Percentiles rank a stretch among this genome's conserved stretches.
Conservation (phyloP, 2,888 invertebrate genomes). For the Ophonus ardosiacus region DNA sequence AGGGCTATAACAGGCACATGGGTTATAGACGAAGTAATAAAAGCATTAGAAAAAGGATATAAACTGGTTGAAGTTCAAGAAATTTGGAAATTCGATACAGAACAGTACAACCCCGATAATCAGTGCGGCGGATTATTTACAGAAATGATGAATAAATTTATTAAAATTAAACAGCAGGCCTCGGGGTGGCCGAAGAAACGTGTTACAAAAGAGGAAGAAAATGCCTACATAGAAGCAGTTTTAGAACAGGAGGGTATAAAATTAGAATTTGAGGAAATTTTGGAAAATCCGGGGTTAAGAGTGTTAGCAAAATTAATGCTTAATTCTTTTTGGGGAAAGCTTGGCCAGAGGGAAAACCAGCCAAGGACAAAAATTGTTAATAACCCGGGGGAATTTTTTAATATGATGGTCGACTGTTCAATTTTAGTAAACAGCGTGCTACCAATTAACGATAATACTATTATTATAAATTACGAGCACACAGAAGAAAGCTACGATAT, state of each 20-base stretch:
- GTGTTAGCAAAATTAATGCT: neutral
- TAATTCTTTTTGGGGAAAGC: neutral
- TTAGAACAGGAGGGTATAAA: neutral
- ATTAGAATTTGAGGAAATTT: neutral
- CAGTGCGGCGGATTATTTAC: neutral
- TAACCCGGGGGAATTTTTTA: conserved; percentile 51
- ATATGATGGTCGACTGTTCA: conserved; percentile 62
- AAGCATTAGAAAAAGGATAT: conserved; percentile 69
- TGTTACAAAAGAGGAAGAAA: conserved; percentile 52
- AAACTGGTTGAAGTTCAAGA: conserved; percentile 68
- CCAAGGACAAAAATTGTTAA: conserved; percentile 67
- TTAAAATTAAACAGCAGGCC: neutral
- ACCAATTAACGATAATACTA: conserved; percentile 64
- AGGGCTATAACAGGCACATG: too few species aligned
- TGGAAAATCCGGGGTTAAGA: neutral
- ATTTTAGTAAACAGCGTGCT: conserved; percentile 63
- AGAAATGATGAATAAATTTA: neutral
- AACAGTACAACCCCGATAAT: too few species aligned
- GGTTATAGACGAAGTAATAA: conserved; percentile 70
- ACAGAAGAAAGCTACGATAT: conserved; percentile 58
- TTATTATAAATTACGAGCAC: too few species aligned
- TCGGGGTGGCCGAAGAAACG: conserved; percentile 22
- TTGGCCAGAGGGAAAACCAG: neutral
- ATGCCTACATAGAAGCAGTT: neutral
- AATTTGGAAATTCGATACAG: conserved; percentile 71